Conservation (phyloP, 2,888 invertebrate species). For the Agriotes lineatus region DNA sequence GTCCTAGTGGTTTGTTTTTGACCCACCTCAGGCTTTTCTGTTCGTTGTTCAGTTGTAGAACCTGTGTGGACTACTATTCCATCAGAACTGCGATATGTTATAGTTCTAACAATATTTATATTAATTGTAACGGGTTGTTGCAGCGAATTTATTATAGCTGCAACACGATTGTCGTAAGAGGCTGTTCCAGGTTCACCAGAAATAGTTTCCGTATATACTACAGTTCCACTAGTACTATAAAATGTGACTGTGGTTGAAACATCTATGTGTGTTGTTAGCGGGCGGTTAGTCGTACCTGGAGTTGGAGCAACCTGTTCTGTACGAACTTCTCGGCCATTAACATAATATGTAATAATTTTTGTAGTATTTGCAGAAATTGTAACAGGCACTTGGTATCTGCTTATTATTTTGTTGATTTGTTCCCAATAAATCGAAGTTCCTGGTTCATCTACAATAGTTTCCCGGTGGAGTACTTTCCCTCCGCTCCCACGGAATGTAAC, state of each 20-base stretch:
- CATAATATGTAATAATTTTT: slow-evolving; percentile 27
- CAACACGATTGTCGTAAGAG: background rate
- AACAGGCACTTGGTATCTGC: background rate
- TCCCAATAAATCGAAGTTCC: slow-evolving; percentile 21
- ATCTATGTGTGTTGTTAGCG: slow-evolving; percentile 8
- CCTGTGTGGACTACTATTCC: slow-evolving; percentile 3
- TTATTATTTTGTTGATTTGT: slow-evolving; percentile 22
- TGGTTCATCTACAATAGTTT: slow-evolving; percentile 27
- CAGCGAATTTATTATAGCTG: background rate
- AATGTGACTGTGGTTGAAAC: slow-evolving; percentile 13
- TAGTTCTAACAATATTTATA: slow-evolving; percentile 6
- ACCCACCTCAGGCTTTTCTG: background rate
- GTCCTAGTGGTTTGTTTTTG: background rate
- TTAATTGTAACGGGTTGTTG: slow-evolving; percentile 17
- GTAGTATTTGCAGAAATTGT: slow-evolving; percentile 28
- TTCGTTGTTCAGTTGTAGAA: background rate
- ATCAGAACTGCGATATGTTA: slow-evolving; percentile 4
- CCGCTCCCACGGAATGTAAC: slow-evolving; percentile 14
- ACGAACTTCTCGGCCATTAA: slow-evolving; percentile 15
- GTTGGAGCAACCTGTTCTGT: slow-evolving; percentile 12
- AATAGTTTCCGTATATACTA: slow-evolving; percentile 1
- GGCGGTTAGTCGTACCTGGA: slow-evolving; percentile 11
- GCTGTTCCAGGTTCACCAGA: slow-evolving; percentile 1
- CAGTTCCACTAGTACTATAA: background rate
- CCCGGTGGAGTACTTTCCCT: slow-evolving; percentile 14